These are phyloP conservation scores for Dreissena polymorpha DNA, from an alignment of 1,140 invertebrate genomes.

Conservation along the genomic window DNA sequence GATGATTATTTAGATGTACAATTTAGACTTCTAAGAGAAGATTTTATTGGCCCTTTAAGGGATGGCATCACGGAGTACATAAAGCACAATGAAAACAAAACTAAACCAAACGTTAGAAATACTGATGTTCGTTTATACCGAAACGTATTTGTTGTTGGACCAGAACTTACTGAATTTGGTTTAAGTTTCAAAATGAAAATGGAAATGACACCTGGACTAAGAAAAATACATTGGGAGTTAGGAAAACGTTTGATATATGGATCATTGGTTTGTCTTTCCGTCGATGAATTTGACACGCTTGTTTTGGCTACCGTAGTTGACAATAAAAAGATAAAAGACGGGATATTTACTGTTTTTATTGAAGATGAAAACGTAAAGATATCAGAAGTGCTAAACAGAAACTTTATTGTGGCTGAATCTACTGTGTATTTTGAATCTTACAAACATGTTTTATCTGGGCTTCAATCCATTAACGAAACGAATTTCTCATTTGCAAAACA, in stretches of 20 bases:
- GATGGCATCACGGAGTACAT: slow-evolving; percentile 71
- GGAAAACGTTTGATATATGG: slow-evolving; percentile 86
- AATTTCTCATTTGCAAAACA: slow-evolving; percentile 76
- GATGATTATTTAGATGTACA: slow-evolving; percentile 90
- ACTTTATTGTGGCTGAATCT: slow-evolving; percentile 79
- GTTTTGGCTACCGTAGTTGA: slow-evolving; percentile 86
- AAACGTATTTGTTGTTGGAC: slow-evolving; percentile 60
- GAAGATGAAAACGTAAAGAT: slow-evolving; percentile 35
- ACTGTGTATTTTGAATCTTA: slow-evolving; percentile 81
- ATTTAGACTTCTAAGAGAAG: slow-evolving; percentile 87
- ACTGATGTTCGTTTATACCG: slow-evolving; percentile 49
- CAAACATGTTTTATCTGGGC: slow-evolving; percentile 77
- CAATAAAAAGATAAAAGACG: slow-evolving; percentile 76
- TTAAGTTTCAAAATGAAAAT: slow-evolving; percentile 67
- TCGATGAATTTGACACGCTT: slow-evolving; percentile 84
- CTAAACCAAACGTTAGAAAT: neutral
- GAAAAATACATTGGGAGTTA: slow-evolving; percentile 68
- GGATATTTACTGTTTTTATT: slow-evolving; percentile 76
- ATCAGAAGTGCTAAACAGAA: slow-evolving; percentile 17
- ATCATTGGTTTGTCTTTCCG: slow-evolving; percentile 86
- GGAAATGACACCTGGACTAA: slow-evolving; percentile 58
- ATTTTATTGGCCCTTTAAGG: slow-evolving; percentile 80
- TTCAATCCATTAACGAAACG: slow-evolving; percentile 72
- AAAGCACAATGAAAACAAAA: neutral
- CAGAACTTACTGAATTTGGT: slow-evolving; percentile 57